Conservation (phyloP, 1,140 invertebrate species). For the Adelges cooleyi region DNA sequence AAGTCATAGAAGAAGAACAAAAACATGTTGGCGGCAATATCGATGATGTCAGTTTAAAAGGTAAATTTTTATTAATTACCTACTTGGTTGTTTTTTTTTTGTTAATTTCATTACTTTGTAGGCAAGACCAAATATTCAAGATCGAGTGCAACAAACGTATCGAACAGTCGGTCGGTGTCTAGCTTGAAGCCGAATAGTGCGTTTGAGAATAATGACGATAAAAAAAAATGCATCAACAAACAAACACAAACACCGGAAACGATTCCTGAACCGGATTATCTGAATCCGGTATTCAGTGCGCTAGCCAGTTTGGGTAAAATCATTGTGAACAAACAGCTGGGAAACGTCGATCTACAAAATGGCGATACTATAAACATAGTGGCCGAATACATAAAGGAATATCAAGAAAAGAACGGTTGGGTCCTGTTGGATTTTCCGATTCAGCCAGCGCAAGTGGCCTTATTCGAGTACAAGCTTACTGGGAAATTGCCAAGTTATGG, state of each 20-base stretch:
- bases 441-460: constrained; percentile 2
- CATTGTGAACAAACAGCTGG: neutral
- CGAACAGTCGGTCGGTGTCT: too few relatives aligned
- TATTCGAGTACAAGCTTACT: constrained; percentile 1
- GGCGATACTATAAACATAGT: neutral
- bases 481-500: neutral
- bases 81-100: too few relatives aligned
- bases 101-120: too few relatives aligned
- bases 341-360: constrained; percentile 1
- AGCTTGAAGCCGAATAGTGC: too few relatives aligned
- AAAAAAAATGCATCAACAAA: neutral
- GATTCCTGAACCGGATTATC: constrained; percentile 14
- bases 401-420: neutral
- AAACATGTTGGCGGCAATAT: neutral
- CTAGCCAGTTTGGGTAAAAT: neutral
- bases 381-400: neutral
- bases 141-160: too few relatives aligned
- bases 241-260: neutral
- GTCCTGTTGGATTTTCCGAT: constrained; percentile 5
- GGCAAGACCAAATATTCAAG: too few relatives aligned
- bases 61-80: neutral
- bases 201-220: too few relatives aligned
- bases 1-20: neutral
- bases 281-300: neutral
- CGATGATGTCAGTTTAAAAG: neutral